Evolutionary conservation across 2,113 vertebrate species (phyloP), one percentile per base, ranked within the genome.

Genomic region (Philantomba maxwellii): DNA sequence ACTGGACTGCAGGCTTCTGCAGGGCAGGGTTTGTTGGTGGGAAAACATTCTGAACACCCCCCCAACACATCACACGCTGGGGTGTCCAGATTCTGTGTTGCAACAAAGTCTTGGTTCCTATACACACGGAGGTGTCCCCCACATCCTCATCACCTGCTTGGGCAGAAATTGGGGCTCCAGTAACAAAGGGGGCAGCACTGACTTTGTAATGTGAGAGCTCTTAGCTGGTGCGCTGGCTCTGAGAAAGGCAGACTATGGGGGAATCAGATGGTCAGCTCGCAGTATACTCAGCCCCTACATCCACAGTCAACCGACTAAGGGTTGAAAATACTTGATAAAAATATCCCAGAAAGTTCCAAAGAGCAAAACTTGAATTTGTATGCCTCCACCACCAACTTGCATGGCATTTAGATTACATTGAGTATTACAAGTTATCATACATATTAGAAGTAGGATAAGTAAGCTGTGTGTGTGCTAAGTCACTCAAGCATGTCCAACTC

Each of bases 71-170:
- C 2, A 43, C 70, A 75, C 30, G 10, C 6, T 0, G 1, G 8
- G 9, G 21, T 2, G 7, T 25, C 33, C 1, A 51, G 30, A 15
- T 16, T 51, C 21, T 36, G 30, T 60, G 77, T 28, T 12, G 6
- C 60, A 19, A 8, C 23, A 7, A 4, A 23, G 19, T 16, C 45
- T 36, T n/a, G 2, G 6, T 12, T 15, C 33, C 23, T 2, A 3
- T 3, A 6, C 0, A 0, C 16, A 39, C 0, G 0, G 43, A 66
- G 5, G 45, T 70, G 2, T 70, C 11, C 36, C 36, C 77, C 2
- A 6, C 28, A 15, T 25, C 51, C 23, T 4, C 4, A 10, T 3
- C n/a, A 3, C 8, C 12, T 51, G 13, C 2, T 33, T 13, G 0
- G 45, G 43, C 30, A 9, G 75, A 10, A 36, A 26, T 36, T 0